Base-by-base conservation (phyloP, 2,113 vertebrate genomes). In the Melanerpes aurifrons region DNA sequence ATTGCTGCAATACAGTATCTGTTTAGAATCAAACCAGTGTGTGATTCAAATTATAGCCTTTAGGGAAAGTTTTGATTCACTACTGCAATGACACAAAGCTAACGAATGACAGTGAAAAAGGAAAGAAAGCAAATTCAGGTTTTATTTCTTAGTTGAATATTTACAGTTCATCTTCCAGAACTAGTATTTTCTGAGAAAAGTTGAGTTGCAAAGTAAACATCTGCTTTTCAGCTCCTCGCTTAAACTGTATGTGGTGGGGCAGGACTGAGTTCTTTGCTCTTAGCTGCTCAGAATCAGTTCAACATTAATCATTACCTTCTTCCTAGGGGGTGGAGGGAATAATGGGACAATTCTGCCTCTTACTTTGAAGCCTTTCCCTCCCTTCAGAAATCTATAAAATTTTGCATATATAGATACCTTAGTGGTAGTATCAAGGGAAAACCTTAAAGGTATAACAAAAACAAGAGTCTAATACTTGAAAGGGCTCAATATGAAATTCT, bases 91-190 rank as follows among this genome's bases (percentile, higher is more conserved):
- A 28, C 19, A 61, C 9, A 75, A 57, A 68, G 29, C 19, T 72
- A 54, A 54, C 35, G 47, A 53, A 61, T 79, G 63, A 54, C 31
- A 61, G 43, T 67, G 64, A 62, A 64, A 84, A 54, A 13, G 1
- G 0, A 82, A 16, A 78, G 53, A 35, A 26, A 29, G 37, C 32
- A 18, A 21, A 37, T 76, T 5, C 1, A 1, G 0, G 0, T 56
- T 75, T 77, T 43, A 15, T 45, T 85, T 82, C 84, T 31, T 56
- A 64, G 54, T 19, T 56, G 43, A 5, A 2, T 71, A 15, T 66
- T 58, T 87, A 9, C 8, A 29, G 32, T 12, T 77, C 31, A 26
- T 53, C 26, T 59, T 64, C 37, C 9, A 69, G 67, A 87, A 62
- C 6, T 62, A 48, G 26, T 9, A 28, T 56, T 76, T 66, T 87